A percentile compares a stretch with the other conserved stretches of the same genome.
Conservation (phyloP, 2,113 vertebrate genomes). For the Heterotilapia buettikoferi region DNA sequence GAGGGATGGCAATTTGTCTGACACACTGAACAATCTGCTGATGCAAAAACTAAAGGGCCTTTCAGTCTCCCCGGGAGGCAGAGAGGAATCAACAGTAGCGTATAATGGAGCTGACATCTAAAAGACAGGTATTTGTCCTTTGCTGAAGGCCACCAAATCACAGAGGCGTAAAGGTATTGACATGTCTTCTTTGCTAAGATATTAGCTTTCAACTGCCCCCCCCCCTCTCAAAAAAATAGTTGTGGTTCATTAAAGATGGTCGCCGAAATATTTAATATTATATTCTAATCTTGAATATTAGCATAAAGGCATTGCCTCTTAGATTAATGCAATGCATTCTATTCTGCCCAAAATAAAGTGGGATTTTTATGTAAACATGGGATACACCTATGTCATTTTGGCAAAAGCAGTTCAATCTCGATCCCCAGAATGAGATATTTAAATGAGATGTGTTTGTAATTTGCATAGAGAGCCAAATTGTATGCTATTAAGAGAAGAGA, state of each 20-base stretch:
- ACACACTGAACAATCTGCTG: conserved; percentile 63
- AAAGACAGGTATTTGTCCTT: conserved; percentile 54
- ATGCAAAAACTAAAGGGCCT: conserved; percentile 63
- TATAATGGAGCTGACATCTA: conserved; percentile 48
- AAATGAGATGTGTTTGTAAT: not conserved
- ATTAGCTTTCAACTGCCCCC: not conserved
- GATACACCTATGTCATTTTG: not conserved
- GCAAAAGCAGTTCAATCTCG: not conserved
- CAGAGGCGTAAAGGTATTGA: not conserved
- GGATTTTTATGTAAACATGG: not conserved
- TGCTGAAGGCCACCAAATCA: conserved; percentile 22
- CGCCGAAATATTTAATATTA: not conserved
- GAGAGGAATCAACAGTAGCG: conserved; percentile 27
- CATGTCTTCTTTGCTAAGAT: not conserved
- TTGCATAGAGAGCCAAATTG: not conserved
- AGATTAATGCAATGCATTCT: not conserved
- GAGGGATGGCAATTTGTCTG: conserved; percentile 64
- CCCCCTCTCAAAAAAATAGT: not conserved
- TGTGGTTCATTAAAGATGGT: not conserved
- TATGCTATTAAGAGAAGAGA: not conserved
- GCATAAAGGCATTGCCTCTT: not conserved
- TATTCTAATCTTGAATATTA: not conserved
- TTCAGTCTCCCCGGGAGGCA: conserved; percentile 51
- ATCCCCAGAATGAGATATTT: not conserved
- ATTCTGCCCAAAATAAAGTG: not conserved